These are phyloP conservation scores for Metacarcinus magister DNA, from an alignment of 2,888 invertebrate genomes.

Conservation along the genomic window DNA sequence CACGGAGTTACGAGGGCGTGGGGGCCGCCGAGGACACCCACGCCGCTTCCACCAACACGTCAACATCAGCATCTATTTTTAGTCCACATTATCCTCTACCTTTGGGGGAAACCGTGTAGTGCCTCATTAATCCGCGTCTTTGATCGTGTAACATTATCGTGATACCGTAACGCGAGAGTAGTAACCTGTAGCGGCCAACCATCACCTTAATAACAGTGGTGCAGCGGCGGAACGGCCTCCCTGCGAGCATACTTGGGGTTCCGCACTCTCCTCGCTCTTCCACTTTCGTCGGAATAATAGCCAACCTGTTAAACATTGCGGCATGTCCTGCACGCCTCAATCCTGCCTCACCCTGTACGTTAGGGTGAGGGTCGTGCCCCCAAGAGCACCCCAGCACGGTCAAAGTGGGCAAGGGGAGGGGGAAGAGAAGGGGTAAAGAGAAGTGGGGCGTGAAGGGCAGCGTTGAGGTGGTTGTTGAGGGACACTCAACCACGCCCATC, in stretches of 20 bases:
- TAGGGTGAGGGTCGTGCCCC: background rate
- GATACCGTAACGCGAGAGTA: background rate
- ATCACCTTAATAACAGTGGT: background rate
- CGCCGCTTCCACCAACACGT: background rate
- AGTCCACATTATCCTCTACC: background rate
- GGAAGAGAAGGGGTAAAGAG: background rate
- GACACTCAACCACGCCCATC: conserved; percentile 42
- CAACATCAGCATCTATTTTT: background rate
- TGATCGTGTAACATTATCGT: background rate
- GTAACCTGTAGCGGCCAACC: background rate
- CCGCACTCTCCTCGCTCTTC: background rate
- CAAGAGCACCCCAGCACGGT: background rate
- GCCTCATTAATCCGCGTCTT: background rate
- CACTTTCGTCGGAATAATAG: background rate
- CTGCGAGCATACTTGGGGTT: background rate
- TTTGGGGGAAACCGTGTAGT: background rate
- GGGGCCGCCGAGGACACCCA: background rate
- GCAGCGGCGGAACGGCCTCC: background rate
- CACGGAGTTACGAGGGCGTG: background rate
- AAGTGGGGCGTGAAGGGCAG: conserved; percentile 21
- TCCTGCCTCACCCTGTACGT: background rate
- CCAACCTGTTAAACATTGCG: background rate
- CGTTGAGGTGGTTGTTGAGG: background rate
- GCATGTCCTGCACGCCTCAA: background rate
- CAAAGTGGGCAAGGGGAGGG: background rate